Conservation (phyloP, 2,797 vertebrate genomes). For the Mergus octosetaceus region DNA sequence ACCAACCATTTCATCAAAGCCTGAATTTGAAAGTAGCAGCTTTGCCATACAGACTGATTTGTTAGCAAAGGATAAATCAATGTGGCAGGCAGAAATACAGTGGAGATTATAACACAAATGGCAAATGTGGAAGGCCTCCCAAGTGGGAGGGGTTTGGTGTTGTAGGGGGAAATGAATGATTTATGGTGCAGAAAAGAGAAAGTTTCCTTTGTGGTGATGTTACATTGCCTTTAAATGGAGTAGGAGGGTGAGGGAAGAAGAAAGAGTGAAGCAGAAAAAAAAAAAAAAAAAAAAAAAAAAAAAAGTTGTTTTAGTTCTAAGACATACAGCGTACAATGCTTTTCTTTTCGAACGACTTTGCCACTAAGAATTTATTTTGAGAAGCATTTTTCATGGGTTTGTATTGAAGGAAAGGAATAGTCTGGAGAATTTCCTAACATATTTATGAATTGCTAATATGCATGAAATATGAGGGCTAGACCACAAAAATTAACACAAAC, state of each 20-base stretch:
- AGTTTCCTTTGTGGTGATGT: constrained; percentile 27
- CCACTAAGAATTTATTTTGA: not conserved
- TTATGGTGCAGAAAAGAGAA: constrained; percentile 34
- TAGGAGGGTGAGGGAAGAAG: not conserved
- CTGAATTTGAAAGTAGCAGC: constrained; percentile 1
- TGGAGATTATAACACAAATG: constrained; percentile 49
- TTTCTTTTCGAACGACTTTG: constrained; percentile 30
- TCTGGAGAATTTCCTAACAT: not conserved
- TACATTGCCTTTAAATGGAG: constrained; percentile 30
- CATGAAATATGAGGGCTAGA: not conserved
- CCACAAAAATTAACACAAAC: not conserved
- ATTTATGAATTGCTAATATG: constrained; percentile 30
- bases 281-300: not conserved
- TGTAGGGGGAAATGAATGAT: not conserved
- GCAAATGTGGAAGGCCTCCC: constrained; percentile 40
- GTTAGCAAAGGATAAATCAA: constrained; percentile 67
- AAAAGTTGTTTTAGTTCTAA: constrained; percentile 16
- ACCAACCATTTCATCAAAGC: constrained; percentile 48
- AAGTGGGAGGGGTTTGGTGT: not conserved
- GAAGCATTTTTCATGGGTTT: not conserved
- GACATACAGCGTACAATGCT: not conserved
- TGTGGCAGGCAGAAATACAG: constrained; percentile 56
- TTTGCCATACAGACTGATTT: constrained; percentile 51
- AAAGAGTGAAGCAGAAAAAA: not conserved
- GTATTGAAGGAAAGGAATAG: not conserved